A percentile compares a stretch with the other conserved stretches of the same genome.
Conservation (phyloP, 1,140 invertebrate species). For the Grapholita molesta region DNA sequence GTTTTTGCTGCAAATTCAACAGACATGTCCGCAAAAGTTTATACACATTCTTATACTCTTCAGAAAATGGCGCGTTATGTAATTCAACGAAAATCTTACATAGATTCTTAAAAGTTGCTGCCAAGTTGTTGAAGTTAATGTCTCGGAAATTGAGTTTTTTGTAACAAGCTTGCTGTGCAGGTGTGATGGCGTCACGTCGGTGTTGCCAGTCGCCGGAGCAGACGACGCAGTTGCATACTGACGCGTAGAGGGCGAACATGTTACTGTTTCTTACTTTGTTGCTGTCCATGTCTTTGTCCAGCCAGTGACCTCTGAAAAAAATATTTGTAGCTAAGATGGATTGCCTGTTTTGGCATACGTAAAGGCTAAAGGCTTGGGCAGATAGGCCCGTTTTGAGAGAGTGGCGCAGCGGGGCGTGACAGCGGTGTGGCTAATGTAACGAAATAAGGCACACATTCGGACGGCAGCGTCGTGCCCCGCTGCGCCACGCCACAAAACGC, state of each 20-base stretch:
- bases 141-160: background rate
- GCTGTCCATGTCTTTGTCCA: background rate
- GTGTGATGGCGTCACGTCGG: background rate
- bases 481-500: no score
- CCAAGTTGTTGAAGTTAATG: background rate
- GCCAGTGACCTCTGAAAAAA: constrained; percentile 13
- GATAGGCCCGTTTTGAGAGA: no score
- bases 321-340: no score
- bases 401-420: no score
- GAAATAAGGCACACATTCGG: no score
- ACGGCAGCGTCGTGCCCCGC: no score
- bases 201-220: background rate
- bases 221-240: constrained; percentile 8
- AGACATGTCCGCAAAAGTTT: background rate
- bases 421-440: no score
- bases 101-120: background rate
- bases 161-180: background rate
- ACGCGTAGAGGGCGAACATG: background rate
- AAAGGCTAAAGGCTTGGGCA: no score
- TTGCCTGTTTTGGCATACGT: no score
- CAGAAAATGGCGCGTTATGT: background rate
- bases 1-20: constrained; percentile 2
- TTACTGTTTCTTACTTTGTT: background rate
- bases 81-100: background rate
- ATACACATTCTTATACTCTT: constrained; percentile 8